A percentile compares a stretch with the other conserved stretches of the same genome.
Conservation (phyloP, 2,888 invertebrate genomes). For the Microctonus hyperodae region DNA sequence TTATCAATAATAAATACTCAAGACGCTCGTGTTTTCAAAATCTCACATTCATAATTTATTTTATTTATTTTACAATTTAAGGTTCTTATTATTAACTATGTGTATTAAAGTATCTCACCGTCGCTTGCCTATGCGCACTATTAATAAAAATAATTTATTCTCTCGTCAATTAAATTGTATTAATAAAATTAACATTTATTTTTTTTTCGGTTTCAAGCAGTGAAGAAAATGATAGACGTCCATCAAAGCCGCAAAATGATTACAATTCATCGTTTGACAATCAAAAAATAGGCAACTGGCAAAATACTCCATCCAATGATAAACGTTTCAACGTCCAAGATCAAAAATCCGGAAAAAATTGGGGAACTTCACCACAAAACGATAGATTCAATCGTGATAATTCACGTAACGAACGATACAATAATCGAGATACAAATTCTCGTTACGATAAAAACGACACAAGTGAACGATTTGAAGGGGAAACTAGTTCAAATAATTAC, state of each 20-base stretch:
- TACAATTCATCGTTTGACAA: conserved; percentile 19
- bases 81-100: neutral
- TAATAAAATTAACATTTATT: neutral
- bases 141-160: neutral
- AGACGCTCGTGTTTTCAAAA: no score
- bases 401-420: conserved; percentile 31
- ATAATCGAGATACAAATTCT: conserved; percentile 23
- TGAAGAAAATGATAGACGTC: conserved; percentile 35
- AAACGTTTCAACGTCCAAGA: conserved; percentile 43
- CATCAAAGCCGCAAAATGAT: conserved; percentile 33
- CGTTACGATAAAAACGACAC: conserved; percentile 34
- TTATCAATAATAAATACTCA: neutral
- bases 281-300: conserved; percentile 45
- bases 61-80: no score
- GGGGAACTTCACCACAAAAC: conserved; percentile 29
- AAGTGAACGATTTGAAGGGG: conserved; percentile 35
- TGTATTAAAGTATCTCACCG: neutral
- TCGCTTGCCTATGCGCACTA: neutral
- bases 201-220: conserved; percentile 31
- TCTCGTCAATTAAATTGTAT: neutral
- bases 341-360: conserved; percentile 27
- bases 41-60: no score
- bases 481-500: conserved; percentile 28
- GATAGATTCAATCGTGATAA: conserved; percentile 36
- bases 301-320: conserved; percentile 30